Conservation (phyloP, 2,113 vertebrate genomes). For the Mormyrus lacerda region DNA sequence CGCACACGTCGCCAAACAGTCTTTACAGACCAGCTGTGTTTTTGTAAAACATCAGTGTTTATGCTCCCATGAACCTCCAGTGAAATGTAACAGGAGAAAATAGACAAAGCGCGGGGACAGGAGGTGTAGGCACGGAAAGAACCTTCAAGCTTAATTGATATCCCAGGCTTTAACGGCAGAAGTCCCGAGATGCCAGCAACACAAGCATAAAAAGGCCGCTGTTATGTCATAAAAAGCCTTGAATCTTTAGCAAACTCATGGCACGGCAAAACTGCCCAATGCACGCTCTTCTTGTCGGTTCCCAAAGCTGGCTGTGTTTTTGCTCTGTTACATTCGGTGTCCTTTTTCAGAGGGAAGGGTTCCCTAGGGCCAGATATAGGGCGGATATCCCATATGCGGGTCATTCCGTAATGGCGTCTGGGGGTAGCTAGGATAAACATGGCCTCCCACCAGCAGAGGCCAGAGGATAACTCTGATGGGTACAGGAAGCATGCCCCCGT, state of each 20-base stretch:
- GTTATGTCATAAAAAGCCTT: constrained; percentile 80
- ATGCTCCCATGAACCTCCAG: constrained; percentile 62
- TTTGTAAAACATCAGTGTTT: constrained; percentile 72
- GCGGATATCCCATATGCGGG: constrained; percentile 90
- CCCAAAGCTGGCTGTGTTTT: constrained; percentile 92
- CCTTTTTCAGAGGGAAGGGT: constrained; percentile 95
- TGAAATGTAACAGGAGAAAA: constrained; percentile 67
- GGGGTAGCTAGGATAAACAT: constrained; percentile 75
- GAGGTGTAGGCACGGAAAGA: constrained; percentile 33
- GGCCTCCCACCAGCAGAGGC: constrained; percentile 81
- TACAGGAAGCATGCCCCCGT: constrained; percentile 66
- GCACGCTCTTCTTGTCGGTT: constrained; percentile 79
- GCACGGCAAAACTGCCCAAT: constrained; percentile 33
- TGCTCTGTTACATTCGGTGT: constrained; percentile 94
- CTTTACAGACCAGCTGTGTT: constrained; percentile 88
- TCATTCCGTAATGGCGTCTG: constrained; percentile 79
- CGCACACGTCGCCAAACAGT: constrained; percentile 80
- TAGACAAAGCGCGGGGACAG: constrained; percentile 39
- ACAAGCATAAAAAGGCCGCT: constrained; percentile 85
- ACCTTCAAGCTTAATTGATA: constrained; percentile 86
- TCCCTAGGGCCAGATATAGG: constrained; percentile 91
- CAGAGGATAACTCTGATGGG: constrained; percentile 68
- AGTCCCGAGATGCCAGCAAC: constrained; percentile 83
- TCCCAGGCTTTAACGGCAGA: constrained; percentile 85
- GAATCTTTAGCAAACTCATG: constrained; percentile 70